Conservation (phyloP, 1,140 invertebrate genomes). For the Polyergus mexicanus region DNA sequence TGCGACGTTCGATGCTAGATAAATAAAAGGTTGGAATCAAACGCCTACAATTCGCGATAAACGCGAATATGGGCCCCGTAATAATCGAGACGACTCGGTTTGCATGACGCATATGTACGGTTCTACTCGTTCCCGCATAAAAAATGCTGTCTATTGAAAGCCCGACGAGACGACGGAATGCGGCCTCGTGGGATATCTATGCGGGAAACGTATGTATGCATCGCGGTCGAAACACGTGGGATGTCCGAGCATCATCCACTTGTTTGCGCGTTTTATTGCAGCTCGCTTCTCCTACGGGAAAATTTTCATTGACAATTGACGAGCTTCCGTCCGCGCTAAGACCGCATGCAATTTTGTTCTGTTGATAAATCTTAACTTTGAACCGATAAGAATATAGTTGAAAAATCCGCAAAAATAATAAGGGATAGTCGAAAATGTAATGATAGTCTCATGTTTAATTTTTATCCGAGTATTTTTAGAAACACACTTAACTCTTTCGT, state of each 20-base stretch:
- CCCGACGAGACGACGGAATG: constrained; percentile 35
- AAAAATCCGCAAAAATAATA: background rate
- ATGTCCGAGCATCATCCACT: constrained; percentile 39
- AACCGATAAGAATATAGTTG: background rate
- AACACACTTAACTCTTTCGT: background rate
- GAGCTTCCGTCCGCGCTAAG: constrained; percentile 25
- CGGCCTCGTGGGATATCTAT: constrained; percentile 57
- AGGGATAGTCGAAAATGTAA: background rate
- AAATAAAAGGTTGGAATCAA: constrained; percentile 32
- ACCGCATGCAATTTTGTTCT: background rate
- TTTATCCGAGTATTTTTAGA: background rate
- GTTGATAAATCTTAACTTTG: background rate
- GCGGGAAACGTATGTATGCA: constrained; percentile 62
- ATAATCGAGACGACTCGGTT: constrained; percentile 25
- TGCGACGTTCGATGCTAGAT: constrained; percentile 30
- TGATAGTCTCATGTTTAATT: too few species aligned
- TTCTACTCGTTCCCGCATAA: constrained; percentile 35
- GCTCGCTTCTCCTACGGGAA: background rate
- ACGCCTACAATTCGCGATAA: constrained; percentile 45
- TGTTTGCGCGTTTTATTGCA: constrained; percentile 30
- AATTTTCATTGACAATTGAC: constrained; percentile 17
- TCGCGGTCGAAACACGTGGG: constrained; percentile 76
- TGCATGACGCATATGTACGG: constrained; percentile 20
- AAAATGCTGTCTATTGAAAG: constrained; percentile 30
- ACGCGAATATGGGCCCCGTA: constrained; percentile 20